A percentile compares a stretch with the other conserved stretches of the same genome.
phyloP scores from a whole-genome alignment of 1,140 invertebrate genomes.

The Apis mellifera region DNA sequence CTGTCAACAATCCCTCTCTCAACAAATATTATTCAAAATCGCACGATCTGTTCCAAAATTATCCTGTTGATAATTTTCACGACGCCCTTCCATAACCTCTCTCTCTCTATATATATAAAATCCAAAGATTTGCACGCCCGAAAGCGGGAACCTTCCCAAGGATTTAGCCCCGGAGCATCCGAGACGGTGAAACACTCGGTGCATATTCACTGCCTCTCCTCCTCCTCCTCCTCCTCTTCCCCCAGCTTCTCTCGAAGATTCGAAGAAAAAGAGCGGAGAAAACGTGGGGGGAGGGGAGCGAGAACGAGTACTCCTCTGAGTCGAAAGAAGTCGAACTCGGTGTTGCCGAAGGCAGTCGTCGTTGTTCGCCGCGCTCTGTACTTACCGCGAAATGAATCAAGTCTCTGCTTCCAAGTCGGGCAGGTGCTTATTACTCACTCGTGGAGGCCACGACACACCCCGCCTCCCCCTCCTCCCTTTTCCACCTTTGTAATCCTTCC shows the following conservation, averaged over 20 bases:
- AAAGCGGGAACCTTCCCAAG: not conserved
- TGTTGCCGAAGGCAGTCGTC: slow-evolving; percentile 74
- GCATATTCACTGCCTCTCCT: not conserved
- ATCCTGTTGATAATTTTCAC: no score
- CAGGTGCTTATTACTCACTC: slow-evolving; percentile 81
- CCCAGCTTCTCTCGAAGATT: not conserved
- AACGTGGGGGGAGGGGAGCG: slow-evolving; percentile 10
- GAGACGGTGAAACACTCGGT: slow-evolving; percentile 22
- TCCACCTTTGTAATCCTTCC: slow-evolving; percentile 14
- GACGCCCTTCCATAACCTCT: no score
- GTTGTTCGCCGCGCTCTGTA: slow-evolving; percentile 76
- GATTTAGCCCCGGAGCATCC: slow-evolving; percentile 34
- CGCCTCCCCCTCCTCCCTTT: not conserved
- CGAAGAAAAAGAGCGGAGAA: slow-evolving; percentile 35
- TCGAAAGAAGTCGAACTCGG: slow-evolving; percentile 60
- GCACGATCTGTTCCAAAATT: no score
- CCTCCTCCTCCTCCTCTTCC: slow-evolving; percentile 9
- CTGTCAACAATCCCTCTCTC: no score
- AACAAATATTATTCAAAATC: no score
- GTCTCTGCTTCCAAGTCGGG: slow-evolving; percentile 77
- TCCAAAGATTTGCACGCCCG: no score
- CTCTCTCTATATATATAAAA: not conserved
- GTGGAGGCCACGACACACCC: slow-evolving; percentile 45
- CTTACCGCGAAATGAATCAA: slow-evolving; percentile 82
- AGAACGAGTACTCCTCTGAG: slow-evolving; percentile 42